Percentiles rank a stretch among this genome's conserved stretches.
Conservation (phyloP, 2,797 vertebrate species). For the Poliocrania exsul region DNA sequence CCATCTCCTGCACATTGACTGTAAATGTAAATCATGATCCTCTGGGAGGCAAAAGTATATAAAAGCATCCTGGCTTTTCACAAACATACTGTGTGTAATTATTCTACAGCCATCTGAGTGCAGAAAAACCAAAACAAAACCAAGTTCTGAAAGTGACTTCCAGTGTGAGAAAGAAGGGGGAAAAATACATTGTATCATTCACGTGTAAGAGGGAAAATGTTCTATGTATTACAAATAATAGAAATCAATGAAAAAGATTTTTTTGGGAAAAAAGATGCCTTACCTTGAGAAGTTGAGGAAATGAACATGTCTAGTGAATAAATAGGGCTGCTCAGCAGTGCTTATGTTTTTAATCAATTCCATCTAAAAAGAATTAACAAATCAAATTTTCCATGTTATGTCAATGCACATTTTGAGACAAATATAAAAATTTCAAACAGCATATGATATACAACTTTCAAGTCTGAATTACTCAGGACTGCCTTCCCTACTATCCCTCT, state of each 20-base stretch:
- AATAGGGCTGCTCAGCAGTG: slow-evolving; percentile 92
- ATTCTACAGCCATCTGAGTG: background rate
- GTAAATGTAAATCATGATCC: background rate
- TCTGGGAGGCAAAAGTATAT: background rate
- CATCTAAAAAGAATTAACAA: slow-evolving; percentile 84
- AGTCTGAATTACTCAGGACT: background rate
- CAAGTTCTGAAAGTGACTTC: background rate
- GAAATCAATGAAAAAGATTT: background rate
- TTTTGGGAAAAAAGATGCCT: slow-evolving; percentile 40
- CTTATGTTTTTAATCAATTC: slow-evolving; percentile 98
- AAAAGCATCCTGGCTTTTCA: background rate
- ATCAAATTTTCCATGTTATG: slow-evolving; percentile 28
- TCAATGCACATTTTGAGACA: background rate
- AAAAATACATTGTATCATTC: background rate
- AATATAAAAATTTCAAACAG: background rate
- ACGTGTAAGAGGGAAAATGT: background rate
- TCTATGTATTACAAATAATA: background rate
- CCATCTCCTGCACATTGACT: background rate
- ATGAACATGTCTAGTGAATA: slow-evolving; percentile 98
- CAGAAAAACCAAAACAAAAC: rapidly evolving
- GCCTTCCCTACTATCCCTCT: background rate
- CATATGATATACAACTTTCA: background rate
- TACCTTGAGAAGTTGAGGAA: slow-evolving; percentile 99
- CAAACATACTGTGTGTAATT: background rate
- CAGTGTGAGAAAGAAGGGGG: background rate